Base-by-base conservation (phyloP, 2,888 invertebrate species). In the Drosophila imparisetae region DNA sequence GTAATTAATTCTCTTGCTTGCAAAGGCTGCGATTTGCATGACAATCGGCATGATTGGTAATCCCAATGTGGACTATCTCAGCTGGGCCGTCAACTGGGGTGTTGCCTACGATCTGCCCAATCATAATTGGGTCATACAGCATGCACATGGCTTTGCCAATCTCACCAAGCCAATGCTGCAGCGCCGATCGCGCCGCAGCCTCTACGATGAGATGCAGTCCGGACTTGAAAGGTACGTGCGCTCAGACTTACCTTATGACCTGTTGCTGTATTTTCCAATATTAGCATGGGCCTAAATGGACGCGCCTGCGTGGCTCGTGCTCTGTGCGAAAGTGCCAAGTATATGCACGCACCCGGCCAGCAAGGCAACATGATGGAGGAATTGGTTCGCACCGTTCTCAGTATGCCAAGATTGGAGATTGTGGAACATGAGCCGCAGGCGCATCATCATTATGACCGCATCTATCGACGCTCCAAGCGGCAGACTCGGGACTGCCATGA, bases 221-320 rank as follows among this genome's bases (percentile, higher is more conserved):
- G 94, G 96, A 71, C 94, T 96, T 91, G 94, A 96, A 82, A 95
- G 95, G 96, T 96, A 91, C 94, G 86, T 85, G 18, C n/a, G 2
- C 4, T 0, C 11, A 11, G n/a, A 32, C 11, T 15, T 49, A 0
- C 27, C 3, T 27, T 4, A 11, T 40, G 2, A 27, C 18, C 11
- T 36, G 11, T 0, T 18, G 10, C 48, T 40, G 64, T 32, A 5
- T 13, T 21, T 2, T 13, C 21, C 4, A 30, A 10, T 15, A 32
- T 4, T n/a, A 97, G 97, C 72, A 96, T 96, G 95, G 96, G 96
- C 0, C 96, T 95, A 86, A 94, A 95, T 83, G 97, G 97, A 0
- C 93, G 95, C 57, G 94, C 95, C 10, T 97, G 97, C 88, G 94
- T 97, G 48, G 93, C 96, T 50, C 95, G 96, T 64, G 95, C 96